Evolutionary conservation across 2,113 vertebrate species (phyloP).

Genomic region (Cisticola juncidis): DNA sequence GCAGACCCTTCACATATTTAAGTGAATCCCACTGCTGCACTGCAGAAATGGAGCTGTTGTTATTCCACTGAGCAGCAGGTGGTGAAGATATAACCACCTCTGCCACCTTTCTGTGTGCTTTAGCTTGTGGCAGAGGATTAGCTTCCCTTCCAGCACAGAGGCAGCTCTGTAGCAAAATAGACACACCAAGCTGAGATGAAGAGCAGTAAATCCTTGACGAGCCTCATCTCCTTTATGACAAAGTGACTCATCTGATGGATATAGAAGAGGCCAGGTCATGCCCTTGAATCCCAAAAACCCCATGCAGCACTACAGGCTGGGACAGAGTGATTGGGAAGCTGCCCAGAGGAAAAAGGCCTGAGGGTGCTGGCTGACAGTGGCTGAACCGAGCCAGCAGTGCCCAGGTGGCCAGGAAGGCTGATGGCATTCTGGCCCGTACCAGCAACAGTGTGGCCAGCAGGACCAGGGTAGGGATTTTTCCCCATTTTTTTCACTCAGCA

Average conservation of each 20-base stretch:
- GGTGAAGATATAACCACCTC: no score
- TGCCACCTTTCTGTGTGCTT: not conserved
- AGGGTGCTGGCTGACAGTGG: not conserved
- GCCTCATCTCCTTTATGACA: not conserved
- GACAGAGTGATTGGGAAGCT: not conserved
- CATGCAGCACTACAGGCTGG: not conserved
- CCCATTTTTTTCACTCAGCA: not conserved
- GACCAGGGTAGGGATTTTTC: not conserved
- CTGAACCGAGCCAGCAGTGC: not conserved
- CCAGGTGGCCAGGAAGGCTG: not conserved
- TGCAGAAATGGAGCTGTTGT: not conserved
- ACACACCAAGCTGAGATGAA: not conserved
- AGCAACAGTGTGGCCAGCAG: not conserved
- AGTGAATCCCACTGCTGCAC: not conserved
- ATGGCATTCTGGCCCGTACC: not conserved
- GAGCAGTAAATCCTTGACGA: not conserved
- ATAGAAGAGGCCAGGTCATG: not conserved
- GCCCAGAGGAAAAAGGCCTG: not conserved
- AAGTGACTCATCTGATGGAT: not conserved
- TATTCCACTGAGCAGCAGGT: not conserved
- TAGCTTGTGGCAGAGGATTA: accelerated
- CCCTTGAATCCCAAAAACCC: not conserved
- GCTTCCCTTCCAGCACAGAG: not conserved
- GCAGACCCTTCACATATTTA: not conserved
- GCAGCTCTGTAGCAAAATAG: not conserved